These are phyloP conservation scores for Griposia aprilina DNA, from an alignment of 2,888 invertebrate species.

Conservation along the genomic window DNA sequence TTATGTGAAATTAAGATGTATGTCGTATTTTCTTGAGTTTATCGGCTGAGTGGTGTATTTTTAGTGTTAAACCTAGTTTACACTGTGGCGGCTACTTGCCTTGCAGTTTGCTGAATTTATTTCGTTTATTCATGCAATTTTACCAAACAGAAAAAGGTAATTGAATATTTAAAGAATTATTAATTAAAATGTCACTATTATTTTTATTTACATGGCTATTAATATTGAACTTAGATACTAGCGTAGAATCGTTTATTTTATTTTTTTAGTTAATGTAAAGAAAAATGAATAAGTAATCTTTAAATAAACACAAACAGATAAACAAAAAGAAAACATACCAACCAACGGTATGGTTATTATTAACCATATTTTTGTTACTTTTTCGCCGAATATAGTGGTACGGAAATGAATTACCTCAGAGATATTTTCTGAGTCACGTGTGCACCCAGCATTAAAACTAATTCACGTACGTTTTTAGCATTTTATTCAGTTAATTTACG, in stretches of 20 bases:
- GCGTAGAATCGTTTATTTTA: not conserved
- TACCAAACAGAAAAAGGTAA: not conserved
- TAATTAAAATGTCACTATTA: not conserved
- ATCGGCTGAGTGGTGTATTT: constrained; percentile 77
- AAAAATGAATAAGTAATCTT: not conserved
- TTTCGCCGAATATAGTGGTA: not conserved
- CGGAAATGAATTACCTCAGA: not conserved
- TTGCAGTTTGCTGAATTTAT: constrained; percentile 6
- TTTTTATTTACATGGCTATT: not conserved
- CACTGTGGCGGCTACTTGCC: not conserved
- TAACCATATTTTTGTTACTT: not conserved
- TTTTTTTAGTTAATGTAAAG: not conserved
- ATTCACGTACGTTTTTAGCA: constrained; percentile 38
- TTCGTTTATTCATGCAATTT: not conserved
- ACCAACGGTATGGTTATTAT: too few relatives aligned
- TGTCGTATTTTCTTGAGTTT: constrained; percentile 82
- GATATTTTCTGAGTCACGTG: constrained; percentile 17
- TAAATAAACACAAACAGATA: not conserved
- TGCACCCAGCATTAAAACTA: constrained; percentile 24
- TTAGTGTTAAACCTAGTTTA: constrained; percentile 59
- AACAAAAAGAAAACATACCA: too few relatives aligned
- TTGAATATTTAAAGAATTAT: not conserved
- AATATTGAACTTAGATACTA: not conserved
- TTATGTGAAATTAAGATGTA: constrained; percentile 89
- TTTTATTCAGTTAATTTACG: constrained; percentile 52